Evolutionary conservation across 2,888 invertebrate genomes (phyloP).

Genomic region (Slavum lentiscoides): DNA sequence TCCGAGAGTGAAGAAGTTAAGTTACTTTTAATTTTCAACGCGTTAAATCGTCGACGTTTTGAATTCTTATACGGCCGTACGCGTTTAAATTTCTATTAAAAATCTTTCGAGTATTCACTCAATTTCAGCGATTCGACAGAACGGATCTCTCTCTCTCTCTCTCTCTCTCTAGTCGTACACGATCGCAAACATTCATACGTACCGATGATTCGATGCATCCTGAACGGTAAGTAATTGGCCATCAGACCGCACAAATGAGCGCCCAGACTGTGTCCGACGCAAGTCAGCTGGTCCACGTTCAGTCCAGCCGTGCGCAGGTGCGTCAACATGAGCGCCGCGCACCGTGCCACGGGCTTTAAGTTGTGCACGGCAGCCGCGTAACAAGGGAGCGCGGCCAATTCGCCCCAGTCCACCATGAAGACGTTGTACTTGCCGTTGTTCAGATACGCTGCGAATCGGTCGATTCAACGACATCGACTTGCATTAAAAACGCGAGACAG

Average conservation of each 20-base stretch:
- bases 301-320: constrained; percentile 70
- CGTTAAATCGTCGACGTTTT: too few species aligned
- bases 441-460: constrained; percentile 67
- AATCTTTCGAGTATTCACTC: too few species aligned
- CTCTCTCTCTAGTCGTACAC: too few species aligned
- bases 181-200: constrained; percentile 55
- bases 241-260: constrained; percentile 78
- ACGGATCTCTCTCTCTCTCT: too few species aligned
- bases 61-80: too few species aligned
- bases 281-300: constrained; percentile 67
- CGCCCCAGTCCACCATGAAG: constrained; percentile 78
- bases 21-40: too few species aligned
- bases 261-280: constrained; percentile 74
- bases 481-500: too few species aligned
- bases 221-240: constrained; percentile 72
- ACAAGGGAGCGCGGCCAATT: constrained; percentile 70
- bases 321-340: constrained; percentile 69
- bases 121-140: too few species aligned
- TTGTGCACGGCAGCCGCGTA: constrained; percentile 78
- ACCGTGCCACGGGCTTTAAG: constrained; percentile 71
- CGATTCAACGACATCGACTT: too few species aligned
- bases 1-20: too few species aligned
- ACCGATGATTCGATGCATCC: constrained; percentile 75
- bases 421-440: constrained; percentile 76
- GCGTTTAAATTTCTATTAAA: too few species aligned